Conservation (phyloP, 2,888 invertebrate species). For the Latheticus oryzae region DNA sequence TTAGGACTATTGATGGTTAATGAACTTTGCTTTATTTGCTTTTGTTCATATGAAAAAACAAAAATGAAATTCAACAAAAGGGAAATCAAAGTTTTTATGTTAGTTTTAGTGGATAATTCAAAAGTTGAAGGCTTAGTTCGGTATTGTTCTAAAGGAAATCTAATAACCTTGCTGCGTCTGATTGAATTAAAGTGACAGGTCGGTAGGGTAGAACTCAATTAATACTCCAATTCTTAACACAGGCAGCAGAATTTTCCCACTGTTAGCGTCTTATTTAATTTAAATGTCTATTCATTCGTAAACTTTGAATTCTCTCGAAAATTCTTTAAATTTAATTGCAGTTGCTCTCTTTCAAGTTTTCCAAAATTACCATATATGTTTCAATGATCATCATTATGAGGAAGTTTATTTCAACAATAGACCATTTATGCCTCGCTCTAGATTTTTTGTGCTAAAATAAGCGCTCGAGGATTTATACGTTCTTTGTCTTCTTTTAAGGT, state of each 20-base stretch:
- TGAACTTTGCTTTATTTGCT: slow-evolving; percentile 2
- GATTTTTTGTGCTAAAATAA: slow-evolving; percentile 9
- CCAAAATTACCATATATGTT: slow-evolving; percentile 12
- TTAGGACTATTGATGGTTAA: slow-evolving; percentile 28
- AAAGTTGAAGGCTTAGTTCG: not conserved
- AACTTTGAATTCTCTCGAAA: slow-evolving; percentile 30
- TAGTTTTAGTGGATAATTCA: too few relatives aligned
- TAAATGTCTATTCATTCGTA: slow-evolving; percentile 46
- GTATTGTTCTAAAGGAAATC: slow-evolving; percentile 38
- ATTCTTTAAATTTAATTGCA: slow-evolving; percentile 17
- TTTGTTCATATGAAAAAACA: too few relatives aligned
- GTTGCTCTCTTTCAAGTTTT: slow-evolving; percentile 3
- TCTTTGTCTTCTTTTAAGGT: slow-evolving; percentile 42
- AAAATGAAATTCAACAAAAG: too few relatives aligned
- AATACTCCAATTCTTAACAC: slow-evolving; percentile 35
- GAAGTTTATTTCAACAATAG: slow-evolving; percentile 15
- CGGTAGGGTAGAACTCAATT: slow-evolving; percentile 49
- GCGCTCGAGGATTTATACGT: slow-evolving; percentile 35
- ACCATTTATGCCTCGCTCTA: slow-evolving; percentile 9
- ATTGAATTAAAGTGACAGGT: slow-evolving; percentile 49
- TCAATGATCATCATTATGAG: slow-evolving; percentile 28
- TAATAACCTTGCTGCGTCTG: slow-evolving; percentile 38
- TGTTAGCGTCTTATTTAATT: slow-evolving; percentile 43
- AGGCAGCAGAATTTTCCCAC: slow-evolving; percentile 18
- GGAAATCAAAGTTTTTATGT: too few relatives aligned